Evolutionary conservation across 2,888 invertebrate species (phyloP).

Genomic region (Nudaria mundana): DNA sequence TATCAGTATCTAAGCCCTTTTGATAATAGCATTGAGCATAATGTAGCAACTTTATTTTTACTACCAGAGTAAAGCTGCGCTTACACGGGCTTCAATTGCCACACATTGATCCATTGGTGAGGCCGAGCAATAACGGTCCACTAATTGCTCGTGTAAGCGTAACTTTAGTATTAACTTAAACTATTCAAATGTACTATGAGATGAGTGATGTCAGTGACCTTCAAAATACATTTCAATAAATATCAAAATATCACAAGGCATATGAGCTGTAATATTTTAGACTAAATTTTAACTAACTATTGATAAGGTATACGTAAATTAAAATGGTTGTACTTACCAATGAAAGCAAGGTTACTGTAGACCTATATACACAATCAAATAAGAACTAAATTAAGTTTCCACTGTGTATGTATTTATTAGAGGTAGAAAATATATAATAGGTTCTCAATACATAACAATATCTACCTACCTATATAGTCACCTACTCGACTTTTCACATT

Average conservation of each 20-base stretch:
- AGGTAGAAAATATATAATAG: constrained; percentile 32
- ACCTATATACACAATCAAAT: constrained; percentile 29
- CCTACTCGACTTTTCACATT: too few species aligned
- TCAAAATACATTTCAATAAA: too few species aligned
- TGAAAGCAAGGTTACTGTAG: constrained; percentile 26
- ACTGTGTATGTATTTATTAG: constrained; percentile 25
- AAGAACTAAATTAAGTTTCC: constrained; percentile 18
- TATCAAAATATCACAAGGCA: too few species aligned
- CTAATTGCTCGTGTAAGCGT: too few species aligned
- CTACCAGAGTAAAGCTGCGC: not conserved
- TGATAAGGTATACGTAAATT: constrained; percentile 31
- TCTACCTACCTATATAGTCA: too few species aligned
- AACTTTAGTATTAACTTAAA: constrained; percentile 1
- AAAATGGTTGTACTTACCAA: constrained; percentile 27
- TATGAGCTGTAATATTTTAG: too few species aligned
- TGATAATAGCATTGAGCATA: constrained; percentile 5
- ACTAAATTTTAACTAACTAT: too few species aligned
- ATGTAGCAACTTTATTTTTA: not conserved
- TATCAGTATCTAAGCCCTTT: constrained; percentile 11
- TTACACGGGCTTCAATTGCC: too few species aligned
- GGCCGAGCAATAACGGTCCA: too few species aligned
- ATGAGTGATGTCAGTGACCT: constrained; percentile 15
- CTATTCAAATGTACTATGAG: constrained; percentile 5
- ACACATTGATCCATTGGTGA: too few species aligned
- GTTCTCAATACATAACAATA: too few species aligned